Conservation (phyloP, 2,113 vertebrate genomes). For the Suncus etruscus region DNA sequence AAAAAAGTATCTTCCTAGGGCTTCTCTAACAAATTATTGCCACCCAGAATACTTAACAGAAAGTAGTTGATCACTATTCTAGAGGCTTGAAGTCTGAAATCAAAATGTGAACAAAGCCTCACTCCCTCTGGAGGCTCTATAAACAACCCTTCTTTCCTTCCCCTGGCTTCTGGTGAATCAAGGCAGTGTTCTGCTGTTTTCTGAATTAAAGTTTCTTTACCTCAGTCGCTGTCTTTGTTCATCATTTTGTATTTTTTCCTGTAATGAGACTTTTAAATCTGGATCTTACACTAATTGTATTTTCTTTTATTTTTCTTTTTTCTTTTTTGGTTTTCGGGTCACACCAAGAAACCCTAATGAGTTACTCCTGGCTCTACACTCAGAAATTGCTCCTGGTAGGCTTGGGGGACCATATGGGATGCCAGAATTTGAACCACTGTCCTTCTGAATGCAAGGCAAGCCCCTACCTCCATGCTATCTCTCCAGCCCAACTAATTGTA, state of each 20-base stretch:
- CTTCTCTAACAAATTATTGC: neutral
- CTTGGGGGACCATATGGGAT: too few species aligned
- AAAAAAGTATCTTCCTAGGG: neutral
- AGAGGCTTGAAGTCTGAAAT: neutral
- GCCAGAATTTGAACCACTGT: too few species aligned
- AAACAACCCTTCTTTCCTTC: neutral
- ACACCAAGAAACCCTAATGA: too few species aligned
- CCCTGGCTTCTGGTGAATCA: neutral
- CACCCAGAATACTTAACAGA: constrained; percentile 6
- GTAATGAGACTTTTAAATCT: neutral
- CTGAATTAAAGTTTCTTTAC: neutral
- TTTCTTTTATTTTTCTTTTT: neutral
- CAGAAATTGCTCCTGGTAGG: too few species aligned
- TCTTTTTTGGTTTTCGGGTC: too few species aligned
- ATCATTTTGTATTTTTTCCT: neutral
- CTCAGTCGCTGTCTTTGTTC: neutral
- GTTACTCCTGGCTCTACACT: too few species aligned
- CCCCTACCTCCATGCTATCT: too few species aligned
- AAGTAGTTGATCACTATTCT: neutral
- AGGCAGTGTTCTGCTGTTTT: neutral
- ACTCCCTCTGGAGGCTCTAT: neutral
- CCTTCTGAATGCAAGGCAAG: too few species aligned
- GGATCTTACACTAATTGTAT: neutral
- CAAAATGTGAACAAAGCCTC: neutral
- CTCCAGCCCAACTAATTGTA: neutral